Evolutionary conservation across 2,113 vertebrate genomes (phyloP).

Genomic region (Eretmodus cyanostictus): DNA sequence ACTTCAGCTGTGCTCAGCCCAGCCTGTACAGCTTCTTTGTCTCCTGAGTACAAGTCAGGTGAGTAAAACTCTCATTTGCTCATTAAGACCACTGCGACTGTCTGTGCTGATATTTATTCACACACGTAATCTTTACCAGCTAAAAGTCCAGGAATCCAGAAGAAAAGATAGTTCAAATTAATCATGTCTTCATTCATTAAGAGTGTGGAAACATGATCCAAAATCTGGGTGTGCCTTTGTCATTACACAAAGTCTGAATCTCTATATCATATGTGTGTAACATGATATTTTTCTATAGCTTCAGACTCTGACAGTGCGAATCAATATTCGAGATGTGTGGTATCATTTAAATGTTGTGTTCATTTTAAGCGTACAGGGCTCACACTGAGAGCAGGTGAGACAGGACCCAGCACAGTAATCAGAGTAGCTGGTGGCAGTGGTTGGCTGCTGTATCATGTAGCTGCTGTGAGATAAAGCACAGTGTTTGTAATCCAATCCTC

Average conservation of each 20-base stretch:
- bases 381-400: not conserved
- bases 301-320: not conserved
- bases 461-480: not conserved
- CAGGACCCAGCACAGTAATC: not conserved
- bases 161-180: not conserved
- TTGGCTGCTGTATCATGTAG: not conserved
- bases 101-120: not conserved
- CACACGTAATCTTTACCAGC: not conserved
- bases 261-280: not conserved
- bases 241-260: accelerated
- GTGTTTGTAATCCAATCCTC: not conserved
- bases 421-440: not conserved
- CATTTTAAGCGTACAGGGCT: not conserved
- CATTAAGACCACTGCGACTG: not conserved
- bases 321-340: not conserved
- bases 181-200: not conserved
- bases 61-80: not conserved
- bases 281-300: not conserved
- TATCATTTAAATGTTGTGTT: not conserved
- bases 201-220: not conserved
- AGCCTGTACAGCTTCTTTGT: not conserved
- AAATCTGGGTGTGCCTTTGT: not conserved
- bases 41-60: not conserved
- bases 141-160: not conserved
- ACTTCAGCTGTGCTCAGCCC: not conserved